A percentile compares a stretch with the other conserved stretches of the same genome.
Conservation (phyloP, 1,140 invertebrate species). For the Oedothorax gibbosus region DNA sequence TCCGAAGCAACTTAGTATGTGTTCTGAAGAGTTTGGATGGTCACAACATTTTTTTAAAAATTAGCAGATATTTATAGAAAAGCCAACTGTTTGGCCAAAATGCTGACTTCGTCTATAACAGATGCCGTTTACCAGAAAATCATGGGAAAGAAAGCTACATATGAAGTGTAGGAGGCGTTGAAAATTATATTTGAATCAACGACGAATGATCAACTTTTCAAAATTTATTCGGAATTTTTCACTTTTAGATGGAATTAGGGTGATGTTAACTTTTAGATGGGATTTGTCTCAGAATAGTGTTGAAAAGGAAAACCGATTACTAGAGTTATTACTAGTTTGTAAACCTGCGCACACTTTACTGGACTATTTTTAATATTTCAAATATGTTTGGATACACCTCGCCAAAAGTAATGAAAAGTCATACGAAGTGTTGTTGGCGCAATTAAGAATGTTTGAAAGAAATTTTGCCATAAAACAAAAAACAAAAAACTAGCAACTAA, state of each 20-base stretch:
- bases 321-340: neutral
- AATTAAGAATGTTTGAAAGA: too few relatives aligned
- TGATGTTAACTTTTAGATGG: neutral
- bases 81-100: slow-evolving; percentile 21
- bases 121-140: slow-evolving; percentile 51
- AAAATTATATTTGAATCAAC: slow-evolving; percentile 1
- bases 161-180: slow-evolving; percentile 6
- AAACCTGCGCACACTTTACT: slow-evolving; percentile 21
- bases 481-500: too few relatives aligned
- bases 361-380: neutral
- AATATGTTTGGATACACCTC: slow-evolving; percentile 31
- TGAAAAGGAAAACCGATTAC: neutral
- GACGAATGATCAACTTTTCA: neutral
- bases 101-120: slow-evolving; percentile 6
- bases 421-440: too few relatives aligned
- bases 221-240: neutral
- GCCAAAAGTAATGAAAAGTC: too few relatives aligned
- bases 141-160: slow-evolving; percentile 24
- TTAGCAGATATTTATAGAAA: neutral
- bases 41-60: too few relatives aligned
- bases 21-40: too few relatives aligned
- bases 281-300: neutral
- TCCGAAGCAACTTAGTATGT: too few relatives aligned
- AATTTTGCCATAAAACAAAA: too few relatives aligned
- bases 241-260: neutral